Evolutionary conservation across 2,888 invertebrate species (phyloP).

Genomic region (Orthosia incerta): DNA sequence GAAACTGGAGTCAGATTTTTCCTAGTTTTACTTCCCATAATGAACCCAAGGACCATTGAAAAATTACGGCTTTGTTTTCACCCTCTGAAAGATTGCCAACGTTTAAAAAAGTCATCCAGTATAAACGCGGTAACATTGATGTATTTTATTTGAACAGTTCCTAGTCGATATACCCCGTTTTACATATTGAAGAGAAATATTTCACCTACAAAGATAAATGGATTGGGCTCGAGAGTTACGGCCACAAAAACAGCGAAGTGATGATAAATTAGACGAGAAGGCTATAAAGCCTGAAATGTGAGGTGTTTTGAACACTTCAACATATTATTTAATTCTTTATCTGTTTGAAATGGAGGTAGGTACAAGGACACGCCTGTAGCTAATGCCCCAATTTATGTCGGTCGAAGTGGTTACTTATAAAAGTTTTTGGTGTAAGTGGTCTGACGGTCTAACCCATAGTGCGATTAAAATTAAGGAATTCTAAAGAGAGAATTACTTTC

Average conservation of each 20-base stretch:
- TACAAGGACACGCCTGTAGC: not conserved
- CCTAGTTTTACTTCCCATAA: too few relatives aligned
- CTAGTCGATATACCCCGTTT: slow-evolving; percentile 10
- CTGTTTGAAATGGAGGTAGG: not conserved
- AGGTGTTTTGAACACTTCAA: slow-evolving; percentile 3
- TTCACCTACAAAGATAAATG: slow-evolving; percentile 62
- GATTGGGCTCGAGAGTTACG: slow-evolving; percentile 42
- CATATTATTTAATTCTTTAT: slow-evolving; percentile 37
- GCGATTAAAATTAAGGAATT: not conserved
- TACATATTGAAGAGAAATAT: slow-evolving; percentile 57
- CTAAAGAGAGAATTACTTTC: too few relatives aligned
- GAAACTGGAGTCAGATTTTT: too few relatives aligned
- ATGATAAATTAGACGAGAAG: slow-evolving; percentile 51
- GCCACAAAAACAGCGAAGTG: slow-evolving; percentile 44
- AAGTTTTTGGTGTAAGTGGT: not conserved
- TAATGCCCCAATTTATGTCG: not conserved
- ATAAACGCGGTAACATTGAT: slow-evolving; percentile 22
- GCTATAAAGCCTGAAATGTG: not conserved
- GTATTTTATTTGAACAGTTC: slow-evolving; percentile 48
- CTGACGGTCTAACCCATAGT: not conserved
- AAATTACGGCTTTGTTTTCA: not conserved
- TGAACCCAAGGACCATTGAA: too few relatives aligned
- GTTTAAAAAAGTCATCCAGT: slow-evolving; percentile 1
- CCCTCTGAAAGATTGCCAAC: not conserved
- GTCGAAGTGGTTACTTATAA: not conserved